Percentiles rank a stretch among this genome's conserved stretches.
Conservation (phyloP, 1,140 invertebrate species). For the Drosophila navojoa region DNA sequence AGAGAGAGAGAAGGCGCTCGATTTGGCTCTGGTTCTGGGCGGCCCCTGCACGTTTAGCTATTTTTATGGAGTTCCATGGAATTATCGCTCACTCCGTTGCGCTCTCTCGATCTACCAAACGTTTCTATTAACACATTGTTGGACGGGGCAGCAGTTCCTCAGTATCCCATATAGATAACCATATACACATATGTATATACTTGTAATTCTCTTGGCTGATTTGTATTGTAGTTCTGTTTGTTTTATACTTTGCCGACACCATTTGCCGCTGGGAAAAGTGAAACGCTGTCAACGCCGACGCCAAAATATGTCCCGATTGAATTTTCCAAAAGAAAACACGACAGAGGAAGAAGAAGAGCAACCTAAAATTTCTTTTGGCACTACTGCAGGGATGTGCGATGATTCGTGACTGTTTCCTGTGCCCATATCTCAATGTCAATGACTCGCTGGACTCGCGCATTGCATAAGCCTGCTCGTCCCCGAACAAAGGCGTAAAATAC, state of each 20-base stretch:
- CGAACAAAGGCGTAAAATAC: not conserved
- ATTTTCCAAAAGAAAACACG: not conserved
- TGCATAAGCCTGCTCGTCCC: conserved; percentile 33
- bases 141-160: conserved; percentile 14
- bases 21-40: conserved; percentile 56
- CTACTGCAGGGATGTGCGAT: conserved; percentile 23
- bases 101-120: conserved; percentile 37
- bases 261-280: conserved; percentile 43
- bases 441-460: conserved; percentile 20
- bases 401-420: conserved; percentile 17
- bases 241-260: conserved; percentile 37
- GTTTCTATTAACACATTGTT: conserved; percentile 76
- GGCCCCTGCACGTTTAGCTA: conserved; percentile 77
- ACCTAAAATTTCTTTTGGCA: not conserved
- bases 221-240: not conserved
- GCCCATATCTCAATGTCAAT: conserved; percentile 39
- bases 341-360: no score
- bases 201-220: conserved; percentile 30
- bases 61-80: conserved; percentile 78
- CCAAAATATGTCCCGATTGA: conserved; percentile 21
- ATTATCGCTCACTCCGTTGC: conserved; percentile 53
- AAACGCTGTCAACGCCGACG: conserved; percentile 46
- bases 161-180: conserved; percentile 12
- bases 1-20: not conserved
- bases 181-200: conserved; percentile 1